Evolutionary conservation across 1,140 invertebrate genomes (phyloP), one percentile per base, ranked within the genome.

Genomic region (Notospermus geniculatus): DNA sequence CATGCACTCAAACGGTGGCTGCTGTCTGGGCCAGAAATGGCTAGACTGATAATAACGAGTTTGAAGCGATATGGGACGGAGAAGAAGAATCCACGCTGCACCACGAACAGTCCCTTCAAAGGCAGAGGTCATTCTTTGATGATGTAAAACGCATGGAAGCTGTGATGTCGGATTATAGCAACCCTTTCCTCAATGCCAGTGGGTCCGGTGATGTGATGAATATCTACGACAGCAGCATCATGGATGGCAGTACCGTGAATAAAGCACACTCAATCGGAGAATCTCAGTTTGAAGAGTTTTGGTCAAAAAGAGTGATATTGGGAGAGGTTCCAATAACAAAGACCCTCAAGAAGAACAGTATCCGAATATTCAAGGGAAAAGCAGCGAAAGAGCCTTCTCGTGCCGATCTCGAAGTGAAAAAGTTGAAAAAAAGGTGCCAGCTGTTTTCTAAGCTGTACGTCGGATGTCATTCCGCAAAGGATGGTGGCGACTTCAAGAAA

Each of bases 161-260:
- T 23, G 25, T 29, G 2, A 58, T 62, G 52, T 17, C 57, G 28
- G 59, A 45, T n/a, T 45, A 64, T 29, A 61, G 60, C 4, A 63
- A 64, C n/a, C 52, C 52, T 19, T 65, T 65, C 32, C 52, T 32
- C 63, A 60, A 22, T 22, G n/a, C n/a, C n/a, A n/a, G n/a, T n/a
- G n/a, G n/a, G 29, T 30, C n/a, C 15, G 22, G 23, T 22, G 36
- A 45, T 29, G 32, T 58, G 30, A 15, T 58, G 32, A 17, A 1
- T 9, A 19, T 60, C 11, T 43, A 60, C 25, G 30, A 22, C 17
- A 60, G 17, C 23, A 28, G 54, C 28, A 53, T 54, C 30, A 28
- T 28, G n/a, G n/a, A n/a, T n/a, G n/a, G n/a, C n/a, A n/a, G n/a
- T n/a, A n/a, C n/a, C n/a, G n/a, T n/a, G n/a, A n/a, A n/a, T n/a